A percentile compares a stretch with the other conserved stretches of the same genome.
Evolutionary conservation across 2,113 vertebrate genomes (phyloP).

Genomic region (Pelecanus crispus): DNA sequence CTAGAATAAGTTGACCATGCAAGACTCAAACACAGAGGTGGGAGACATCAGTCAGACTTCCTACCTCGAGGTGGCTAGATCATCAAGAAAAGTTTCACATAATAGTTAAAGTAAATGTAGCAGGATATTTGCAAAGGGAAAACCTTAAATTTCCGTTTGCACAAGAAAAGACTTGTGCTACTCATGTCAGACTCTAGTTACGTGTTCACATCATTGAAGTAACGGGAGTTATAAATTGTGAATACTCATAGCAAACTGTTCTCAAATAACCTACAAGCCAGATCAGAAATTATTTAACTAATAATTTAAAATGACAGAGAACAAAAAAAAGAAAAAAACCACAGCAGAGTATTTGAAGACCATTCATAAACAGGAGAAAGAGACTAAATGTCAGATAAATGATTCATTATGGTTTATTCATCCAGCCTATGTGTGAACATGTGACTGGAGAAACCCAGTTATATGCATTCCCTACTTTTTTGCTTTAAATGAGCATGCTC

Average conservation of each 20-base stretch:
- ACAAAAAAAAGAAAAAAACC: background rate
- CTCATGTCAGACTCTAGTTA: background rate
- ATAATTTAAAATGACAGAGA: background rate
- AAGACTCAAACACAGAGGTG: background rate
- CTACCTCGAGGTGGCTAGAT: background rate
- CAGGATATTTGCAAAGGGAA: background rate
- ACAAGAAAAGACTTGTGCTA: background rate
- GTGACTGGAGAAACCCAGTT: background rate
- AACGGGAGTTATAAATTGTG: background rate
- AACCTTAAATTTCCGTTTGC: background rate
- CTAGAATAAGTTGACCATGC: background rate
- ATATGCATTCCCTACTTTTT: background rate
- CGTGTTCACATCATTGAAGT: background rate
- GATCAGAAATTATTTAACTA: conserved; percentile 8
- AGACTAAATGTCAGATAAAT: conserved; percentile 23
- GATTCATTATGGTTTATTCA: conserved; percentile 34
- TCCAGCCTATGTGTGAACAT: conserved; percentile 14
- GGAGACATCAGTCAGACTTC: background rate
- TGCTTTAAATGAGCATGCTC: background rate
- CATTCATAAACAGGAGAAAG: conserved; percentile 32
- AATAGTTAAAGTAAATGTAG: background rate
- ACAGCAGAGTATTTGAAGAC: background rate
- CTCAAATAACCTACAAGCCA: background rate
- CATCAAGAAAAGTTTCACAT: background rate
- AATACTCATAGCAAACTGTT: background rate